phyloP scores from a whole-genome alignment of 2,113 vertebrate species.

The Maccullochella peelii region DNA sequence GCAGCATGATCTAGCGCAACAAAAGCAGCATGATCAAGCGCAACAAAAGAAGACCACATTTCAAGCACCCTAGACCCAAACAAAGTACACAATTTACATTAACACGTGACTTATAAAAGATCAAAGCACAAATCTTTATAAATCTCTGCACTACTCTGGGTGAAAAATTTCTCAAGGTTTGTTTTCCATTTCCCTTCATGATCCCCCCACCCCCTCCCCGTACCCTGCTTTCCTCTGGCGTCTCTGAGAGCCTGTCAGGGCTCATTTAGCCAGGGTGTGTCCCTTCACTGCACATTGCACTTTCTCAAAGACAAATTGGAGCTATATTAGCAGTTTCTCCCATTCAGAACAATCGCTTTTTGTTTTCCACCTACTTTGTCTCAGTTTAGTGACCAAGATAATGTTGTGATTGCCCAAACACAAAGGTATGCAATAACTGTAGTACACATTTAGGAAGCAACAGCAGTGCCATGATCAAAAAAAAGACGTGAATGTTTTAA shows the following conservation, averaged over 20 bases:
- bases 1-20: background rate
- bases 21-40: conserved; percentile 1
- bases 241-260: conserved; percentile 61
- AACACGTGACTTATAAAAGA: background rate
- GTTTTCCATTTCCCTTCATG: conserved; percentile 37
- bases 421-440: background rate
- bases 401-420: conserved; percentile 17
- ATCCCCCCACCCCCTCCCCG: no score
- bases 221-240: conserved; percentile 13
- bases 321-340: conserved; percentile 40
- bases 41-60: background rate
- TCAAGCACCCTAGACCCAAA: conserved; percentile 4
- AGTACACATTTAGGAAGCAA: background rate
- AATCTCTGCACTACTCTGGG: background rate
- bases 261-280: conserved; percentile 71
- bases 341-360: conserved; percentile 24
- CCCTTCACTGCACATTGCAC: conserved; percentile 48
- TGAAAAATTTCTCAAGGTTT: conserved; percentile 27
- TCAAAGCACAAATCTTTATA: background rate
- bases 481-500: background rate
- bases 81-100: background rate
- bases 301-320: conserved; percentile 62
- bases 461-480: background rate
- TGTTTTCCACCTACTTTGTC: conserved; percentile 50
- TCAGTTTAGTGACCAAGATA: conserved; percentile 28